Percentiles rank a stretch among this genome's conserved stretches.
Conservation (phyloP, 1,140 invertebrate species). For the Diachasmimorpha longicaudata region DNA sequence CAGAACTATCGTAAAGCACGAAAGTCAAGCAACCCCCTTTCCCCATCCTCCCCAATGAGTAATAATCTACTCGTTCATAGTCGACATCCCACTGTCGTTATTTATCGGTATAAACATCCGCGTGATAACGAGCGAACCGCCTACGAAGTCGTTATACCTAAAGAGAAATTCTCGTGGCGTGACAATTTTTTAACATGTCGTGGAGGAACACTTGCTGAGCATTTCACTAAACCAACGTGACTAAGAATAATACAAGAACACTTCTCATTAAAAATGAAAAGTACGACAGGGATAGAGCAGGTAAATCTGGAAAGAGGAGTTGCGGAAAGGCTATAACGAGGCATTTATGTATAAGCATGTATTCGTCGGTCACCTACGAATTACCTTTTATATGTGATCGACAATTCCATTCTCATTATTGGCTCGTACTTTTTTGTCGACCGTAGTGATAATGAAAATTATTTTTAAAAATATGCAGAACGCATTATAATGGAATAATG, state of each 20-base stretch:
- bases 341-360: background rate
- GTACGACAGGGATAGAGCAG: too few relatives aligned
- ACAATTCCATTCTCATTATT: background rate
- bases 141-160: background rate
- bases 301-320: background rate
- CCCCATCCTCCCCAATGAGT: background rate
- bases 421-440: background rate
- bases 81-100: slow-evolving; percentile 4
- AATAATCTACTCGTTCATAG: background rate
- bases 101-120: background rate
- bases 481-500: background rate
- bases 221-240: background rate
- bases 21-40: background rate
- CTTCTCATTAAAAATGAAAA: background rate
- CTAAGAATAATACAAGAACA: background rate
- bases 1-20: background rate
- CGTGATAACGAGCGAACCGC: background rate
- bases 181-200: background rate
- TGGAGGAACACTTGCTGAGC: background rate
- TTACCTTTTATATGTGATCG: background rate
- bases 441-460: background rate
- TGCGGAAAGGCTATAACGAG: background rate
- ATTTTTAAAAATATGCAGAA: background rate
- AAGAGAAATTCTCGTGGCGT: background rate
- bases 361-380: background rate